Base-by-base conservation (phyloP, 30 jellyfish, hydroid and myxozoan genomes). In the Aurelia sp. region DNA sequence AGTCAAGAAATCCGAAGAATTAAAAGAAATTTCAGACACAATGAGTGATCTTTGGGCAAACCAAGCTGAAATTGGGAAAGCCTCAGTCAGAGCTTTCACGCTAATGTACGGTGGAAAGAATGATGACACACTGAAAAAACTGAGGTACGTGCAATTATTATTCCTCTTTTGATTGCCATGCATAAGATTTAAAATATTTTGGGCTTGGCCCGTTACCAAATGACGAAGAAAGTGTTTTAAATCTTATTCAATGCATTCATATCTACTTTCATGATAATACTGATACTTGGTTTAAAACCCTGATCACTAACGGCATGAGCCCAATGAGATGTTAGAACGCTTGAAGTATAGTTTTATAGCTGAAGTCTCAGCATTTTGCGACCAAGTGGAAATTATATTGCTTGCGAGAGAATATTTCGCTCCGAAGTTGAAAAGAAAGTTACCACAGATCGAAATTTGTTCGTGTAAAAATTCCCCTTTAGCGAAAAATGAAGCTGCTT, bases 1-100 rank as follows among this genome's bases (percentile, higher is more conserved):
- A 41, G 61, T 81, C 84, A 22, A 58, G 68, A 78, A 60, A 63
- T 53, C 73, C 21, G 78, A 81, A 44, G 91, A 44, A 67, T 64
- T 81, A n/a, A n/a, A n/a, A n/a, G n/a, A n/a, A n/a, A n/a, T n/a
- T n/a, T n/a, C n/a, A n/a, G n/a, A n/a, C n/a, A n/a, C n/a, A 44
- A 58, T 78, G 78, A 78, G 64, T 78, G 85, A 78, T 78, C 85
- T 78, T 48, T 78, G 89, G 89, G 89, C 89, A 78, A 44, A 78
- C 64, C 81, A 69, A 69, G 63, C 81, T 57, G 86, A 65, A 63
- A 50, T 81, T 81, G 69, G 60, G 33, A 67, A 81, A 67, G 84
- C 74, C 7, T 65, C 91, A 81, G 74, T 67, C 31, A 67, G 61
- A 64, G 73, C 91, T 57, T 81, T 81, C 52, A 41, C 63, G 62